These are phyloP conservation scores for Mesocricetus auratus DNA, from an alignment of 2,113 vertebrate genomes.

Conservation along the genomic window DNA sequence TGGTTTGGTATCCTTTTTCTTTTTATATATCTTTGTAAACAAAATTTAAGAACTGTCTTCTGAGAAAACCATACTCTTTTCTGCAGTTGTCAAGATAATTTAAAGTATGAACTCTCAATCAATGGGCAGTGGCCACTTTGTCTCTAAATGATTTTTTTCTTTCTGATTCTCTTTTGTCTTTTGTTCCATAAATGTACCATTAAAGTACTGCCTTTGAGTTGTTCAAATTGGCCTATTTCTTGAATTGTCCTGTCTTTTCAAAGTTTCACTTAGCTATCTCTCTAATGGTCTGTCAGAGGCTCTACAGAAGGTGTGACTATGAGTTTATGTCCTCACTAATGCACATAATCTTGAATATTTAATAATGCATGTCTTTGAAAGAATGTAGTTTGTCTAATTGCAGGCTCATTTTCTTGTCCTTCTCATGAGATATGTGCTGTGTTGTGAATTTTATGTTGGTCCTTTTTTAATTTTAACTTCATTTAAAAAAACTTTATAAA, in stretches of 20 bases:
- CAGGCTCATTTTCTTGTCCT: conserved; percentile 78
- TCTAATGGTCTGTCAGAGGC: conserved; percentile 75
- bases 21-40: conserved; percentile 7
- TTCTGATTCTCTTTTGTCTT: conserved; percentile 65
- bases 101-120: conserved; percentile 74
- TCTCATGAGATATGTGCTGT: conserved; percentile 49
- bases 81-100: conserved; percentile 75
- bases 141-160: conserved; percentile 63
- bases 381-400: conserved; percentile 78
- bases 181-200: conserved; percentile 70
- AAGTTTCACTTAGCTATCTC: conserved; percentile 68
- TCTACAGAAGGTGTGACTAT: conserved; percentile 58
- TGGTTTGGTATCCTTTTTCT: conserved; percentile 52
- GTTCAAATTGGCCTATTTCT: conserved; percentile 78
- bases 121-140: conserved; percentile 58
- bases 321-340: conserved; percentile 72
- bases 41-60: conserved; percentile 42
- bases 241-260: conserved; percentile 73
- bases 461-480: conserved; percentile 70
- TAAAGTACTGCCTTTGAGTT: conserved; percentile 48
- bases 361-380: conserved; percentile 76
- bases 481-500: conserved; percentile 35
- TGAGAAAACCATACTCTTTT: conserved; percentile 58
- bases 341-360: conserved; percentile 79
- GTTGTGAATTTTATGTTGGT: conserved; percentile 57